Base-by-base conservation (phyloP, 2,113 vertebrate species). In the Clupea harengus region DNA sequence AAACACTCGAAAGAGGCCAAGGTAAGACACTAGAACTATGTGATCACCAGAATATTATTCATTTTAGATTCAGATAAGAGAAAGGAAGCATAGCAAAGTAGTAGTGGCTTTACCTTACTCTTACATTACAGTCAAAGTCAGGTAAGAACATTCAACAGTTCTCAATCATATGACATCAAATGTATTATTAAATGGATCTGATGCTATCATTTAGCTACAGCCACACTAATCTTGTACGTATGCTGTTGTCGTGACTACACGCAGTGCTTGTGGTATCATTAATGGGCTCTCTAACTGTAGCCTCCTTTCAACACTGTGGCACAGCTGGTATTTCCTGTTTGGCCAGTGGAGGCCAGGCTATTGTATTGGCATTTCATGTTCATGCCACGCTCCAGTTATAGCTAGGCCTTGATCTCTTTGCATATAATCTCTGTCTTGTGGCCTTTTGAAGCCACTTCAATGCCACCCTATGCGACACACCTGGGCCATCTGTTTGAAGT, bases 1-100 rank as follows among this genome's bases (percentile, higher is more conserved):
- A 96, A 95, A 89, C 95, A 92, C 3, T 8, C 90, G 72, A 95
- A 94, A 87, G 95, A 95, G 86, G 84, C 91, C 52, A 97, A 93
- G 95, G 98, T 99, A 94, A 94, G 93, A 86, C 0, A 47, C 45
- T 39, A 7, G 8, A 32, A 39, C 15, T 44, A 17, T 9, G 3
- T 75, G 15, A 45, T 22, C 0, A 28, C 2, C 25, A 49, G 60
- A n/a, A 11, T 28, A 39, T 4, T 10, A 2, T 11, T 75, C 9
- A 2, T 32, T 28, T 85, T 67, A 25, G 64, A 67, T 39, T 39
- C 39, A 64, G 6, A 64, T 22, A 20, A 15, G 67, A 32, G 32
- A 25, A 72, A 32, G 67, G 28, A 39, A 32, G 15, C 67, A 75
- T 22, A 57, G 18, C 20, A 6, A 20, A 57, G 54, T 6, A 57